Evolutionary conservation across 2,113 vertebrate genomes (phyloP).

Genomic region (Oreochromis aureus): DNA sequence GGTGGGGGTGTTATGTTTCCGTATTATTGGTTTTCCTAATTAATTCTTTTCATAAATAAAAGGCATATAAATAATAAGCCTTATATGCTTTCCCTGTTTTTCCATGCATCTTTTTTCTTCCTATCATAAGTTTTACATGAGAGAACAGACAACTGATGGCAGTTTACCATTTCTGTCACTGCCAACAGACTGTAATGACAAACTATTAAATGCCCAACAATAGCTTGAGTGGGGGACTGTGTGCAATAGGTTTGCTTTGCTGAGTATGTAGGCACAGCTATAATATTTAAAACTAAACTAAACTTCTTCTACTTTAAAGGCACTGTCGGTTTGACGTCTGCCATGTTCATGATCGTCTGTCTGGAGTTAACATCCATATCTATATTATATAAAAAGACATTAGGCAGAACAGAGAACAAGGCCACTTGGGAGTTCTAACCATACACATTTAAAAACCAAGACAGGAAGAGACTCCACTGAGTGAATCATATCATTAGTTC

Average conservation of each 20-base stretch:
- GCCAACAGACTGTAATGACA: constrained; percentile 1
- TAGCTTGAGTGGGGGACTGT: background rate
- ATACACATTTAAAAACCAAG: background rate
- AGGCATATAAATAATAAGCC: background rate
- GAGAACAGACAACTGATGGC: background rate
- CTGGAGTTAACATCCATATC: background rate
- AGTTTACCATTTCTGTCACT: background rate
- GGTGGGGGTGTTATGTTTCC: background rate
- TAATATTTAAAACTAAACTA: background rate
- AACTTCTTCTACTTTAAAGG: background rate
- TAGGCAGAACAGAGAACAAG: background rate
- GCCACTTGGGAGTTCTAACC: background rate
- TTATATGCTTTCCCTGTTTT: background rate
- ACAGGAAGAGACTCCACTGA: background rate
- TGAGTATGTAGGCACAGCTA: background rate
- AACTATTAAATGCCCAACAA: background rate
- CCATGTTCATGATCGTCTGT: background rate
- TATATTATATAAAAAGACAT: background rate
- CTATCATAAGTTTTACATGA: background rate
- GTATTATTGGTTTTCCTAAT: background rate
- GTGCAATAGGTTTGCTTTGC: background rate
- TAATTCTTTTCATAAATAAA: background rate
- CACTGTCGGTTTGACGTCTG: background rate
- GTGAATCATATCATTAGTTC: background rate
- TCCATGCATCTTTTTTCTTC: background rate